A percentile compares a stretch with the other conserved stretches of the same genome.
phyloP scores from a whole-genome alignment of 2,797 vertebrate genomes.

The Brotula barbata region DNA sequence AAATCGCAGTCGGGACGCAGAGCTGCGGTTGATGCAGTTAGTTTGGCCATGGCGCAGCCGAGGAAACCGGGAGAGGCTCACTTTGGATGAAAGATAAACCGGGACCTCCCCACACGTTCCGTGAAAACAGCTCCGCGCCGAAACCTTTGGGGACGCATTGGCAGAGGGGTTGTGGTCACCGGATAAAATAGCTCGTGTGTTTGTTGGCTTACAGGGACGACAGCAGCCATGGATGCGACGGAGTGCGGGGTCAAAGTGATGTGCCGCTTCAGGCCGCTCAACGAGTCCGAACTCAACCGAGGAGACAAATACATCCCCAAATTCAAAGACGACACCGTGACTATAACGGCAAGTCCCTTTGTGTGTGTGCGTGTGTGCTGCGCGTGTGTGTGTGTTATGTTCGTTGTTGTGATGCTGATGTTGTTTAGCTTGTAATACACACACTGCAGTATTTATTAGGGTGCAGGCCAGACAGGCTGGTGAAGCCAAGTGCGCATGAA shows the following conservation, averaged over 20 bases:
- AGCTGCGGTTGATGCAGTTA: conserved; percentile 26
- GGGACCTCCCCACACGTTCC: background rate
- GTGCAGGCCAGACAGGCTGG: conserved; percentile 24
- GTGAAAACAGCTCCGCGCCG: background rate
- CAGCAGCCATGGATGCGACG: conserved; percentile 85
- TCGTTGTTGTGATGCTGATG: background rate
- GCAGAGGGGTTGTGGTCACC: too few species aligned
- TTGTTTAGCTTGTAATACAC: conserved; percentile 4
- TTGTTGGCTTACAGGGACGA: conserved; percentile 15
- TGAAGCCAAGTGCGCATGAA: conserved; percentile 40
- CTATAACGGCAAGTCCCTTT: conserved; percentile 84
- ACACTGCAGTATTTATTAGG: conserved; percentile 26
- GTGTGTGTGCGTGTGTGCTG: too few species aligned
- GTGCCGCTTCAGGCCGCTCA: conserved; percentile 94
- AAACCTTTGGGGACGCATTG: too few species aligned
- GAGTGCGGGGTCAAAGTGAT: conserved; percentile 96
- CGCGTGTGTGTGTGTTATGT: background rate
- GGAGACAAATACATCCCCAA: conserved; percentile 95
- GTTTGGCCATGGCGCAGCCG: conserved; percentile 48
- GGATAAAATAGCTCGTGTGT: too few species aligned
- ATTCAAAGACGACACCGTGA: conserved; percentile 93
- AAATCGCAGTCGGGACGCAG: too few species aligned
- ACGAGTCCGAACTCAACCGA: conserved; percentile 86
- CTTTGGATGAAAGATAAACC: conserved; percentile 67
- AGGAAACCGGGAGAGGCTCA: conserved; percentile 3